A percentile compares a stretch with the other conserved stretches of the same genome.
phyloP scores from a whole-genome alignment of 1,140 invertebrate species.

The Triops longicaudatus region DNA sequence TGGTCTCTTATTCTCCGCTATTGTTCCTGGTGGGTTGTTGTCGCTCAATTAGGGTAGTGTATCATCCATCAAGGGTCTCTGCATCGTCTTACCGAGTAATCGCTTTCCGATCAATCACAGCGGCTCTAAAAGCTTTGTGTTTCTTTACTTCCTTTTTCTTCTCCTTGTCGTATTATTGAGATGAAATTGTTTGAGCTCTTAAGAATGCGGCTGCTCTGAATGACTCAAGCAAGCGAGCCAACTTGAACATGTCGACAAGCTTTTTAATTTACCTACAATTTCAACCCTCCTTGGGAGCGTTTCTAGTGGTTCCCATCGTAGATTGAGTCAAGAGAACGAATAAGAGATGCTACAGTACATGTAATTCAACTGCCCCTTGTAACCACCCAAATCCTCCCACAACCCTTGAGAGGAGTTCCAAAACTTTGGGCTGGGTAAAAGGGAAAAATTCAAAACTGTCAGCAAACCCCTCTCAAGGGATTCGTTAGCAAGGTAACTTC shows the following conservation, averaged over 20 bases:
- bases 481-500: neutral
- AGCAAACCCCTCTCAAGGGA: slow-evolving; percentile 1
- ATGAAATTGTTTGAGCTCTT: too few relatives aligned
- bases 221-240: too few relatives aligned
- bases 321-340: too few relatives aligned
- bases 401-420: neutral
- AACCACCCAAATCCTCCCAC: too few relatives aligned
- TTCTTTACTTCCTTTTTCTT: neutral
- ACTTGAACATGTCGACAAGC: too few relatives aligned
- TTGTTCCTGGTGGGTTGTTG: neutral
- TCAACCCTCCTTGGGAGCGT: too few relatives aligned
- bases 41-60: neutral
- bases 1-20: neutral
- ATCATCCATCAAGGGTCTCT: neutral
- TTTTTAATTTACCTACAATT: too few relatives aligned
- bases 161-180: neutral
- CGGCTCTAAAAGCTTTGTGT: neutral
- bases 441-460: neutral
- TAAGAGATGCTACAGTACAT: too few relatives aligned
- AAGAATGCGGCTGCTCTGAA: too few relatives aligned
- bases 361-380: too few relatives aligned
- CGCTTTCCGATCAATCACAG: neutral
- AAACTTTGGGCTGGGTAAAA: neutral
- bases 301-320: too few relatives aligned
- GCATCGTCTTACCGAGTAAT: neutral